Percentiles rank a stretch among this genome's conserved stretches.
These are phyloP conservation scores for Pseudococcus jackbeardsleyi DNA, from an alignment of 2,888 invertebrate genomes.

Conservation along the genomic window DNA sequence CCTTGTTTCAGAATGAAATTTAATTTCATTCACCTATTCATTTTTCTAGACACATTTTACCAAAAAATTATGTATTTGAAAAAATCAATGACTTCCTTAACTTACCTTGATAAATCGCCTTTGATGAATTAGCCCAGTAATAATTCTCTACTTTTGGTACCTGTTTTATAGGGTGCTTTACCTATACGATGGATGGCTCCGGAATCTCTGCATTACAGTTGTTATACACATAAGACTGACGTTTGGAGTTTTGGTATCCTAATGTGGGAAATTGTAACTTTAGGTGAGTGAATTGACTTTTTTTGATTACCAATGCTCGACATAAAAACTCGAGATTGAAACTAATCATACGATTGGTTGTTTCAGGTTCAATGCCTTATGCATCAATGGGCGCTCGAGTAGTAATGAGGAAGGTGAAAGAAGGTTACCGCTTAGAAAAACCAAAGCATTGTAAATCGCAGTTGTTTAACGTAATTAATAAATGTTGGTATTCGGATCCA, in stretches of 20 bases:
- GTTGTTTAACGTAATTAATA: conserved; percentile 76
- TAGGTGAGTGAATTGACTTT: conserved; percentile 73
- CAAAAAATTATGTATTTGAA: too few relatives aligned
- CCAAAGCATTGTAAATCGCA: conserved; percentile 84
- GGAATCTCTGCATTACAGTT: conserved; percentile 82
- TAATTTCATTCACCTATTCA: too few relatives aligned
- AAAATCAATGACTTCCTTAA: too few relatives aligned
- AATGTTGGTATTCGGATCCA: conserved; percentile 79
- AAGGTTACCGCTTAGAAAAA: conserved; percentile 82
- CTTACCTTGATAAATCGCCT: too few relatives aligned
- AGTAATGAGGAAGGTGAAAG: conserved; percentile 84
- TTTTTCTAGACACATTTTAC: too few relatives aligned
- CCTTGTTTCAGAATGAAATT: too few relatives aligned
- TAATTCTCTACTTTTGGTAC: conserved; percentile 29
- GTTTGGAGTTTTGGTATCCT: conserved; percentile 91
- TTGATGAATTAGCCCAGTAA: too few relatives aligned
- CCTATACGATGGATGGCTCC: conserved; percentile 90
- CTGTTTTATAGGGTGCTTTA: conserved; percentile 72
- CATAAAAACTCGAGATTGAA: neutral
- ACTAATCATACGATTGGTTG: conserved; percentile 64
- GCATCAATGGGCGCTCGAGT: conserved; percentile 87
- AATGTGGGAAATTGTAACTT: conserved; percentile 88
- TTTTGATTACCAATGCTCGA: too few relatives aligned
- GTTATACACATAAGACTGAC: conserved; percentile 85
- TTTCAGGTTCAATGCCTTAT: conserved; percentile 85